Conservation (phyloP, 1,140 invertebrate species). For the Phocides pigmalion region DNA sequence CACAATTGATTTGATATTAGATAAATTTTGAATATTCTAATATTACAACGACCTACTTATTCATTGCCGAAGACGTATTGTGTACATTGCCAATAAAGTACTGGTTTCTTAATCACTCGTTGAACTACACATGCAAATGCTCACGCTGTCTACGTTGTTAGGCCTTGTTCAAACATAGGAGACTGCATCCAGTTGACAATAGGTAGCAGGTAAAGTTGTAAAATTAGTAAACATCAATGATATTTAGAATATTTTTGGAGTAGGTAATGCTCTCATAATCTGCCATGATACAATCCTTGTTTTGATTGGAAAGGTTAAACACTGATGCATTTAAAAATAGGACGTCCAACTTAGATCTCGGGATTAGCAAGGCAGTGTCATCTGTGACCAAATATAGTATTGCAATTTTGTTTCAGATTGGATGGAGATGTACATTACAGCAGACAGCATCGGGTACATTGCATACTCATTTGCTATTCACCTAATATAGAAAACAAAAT, state of each 20-base stretch:
- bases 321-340: too few species aligned
- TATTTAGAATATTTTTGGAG: neutral
- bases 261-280: too few species aligned
- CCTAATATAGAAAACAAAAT: too few species aligned
- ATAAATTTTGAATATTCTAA: conserved; percentile 9
- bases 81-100: conserved; percentile 49
- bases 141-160: neutral
- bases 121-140: conserved; percentile 25
- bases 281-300: too few species aligned
- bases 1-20: neutral
- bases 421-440: too few species aligned
- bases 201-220: neutral
- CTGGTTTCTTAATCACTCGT: conserved; percentile 47
- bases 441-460: too few species aligned
- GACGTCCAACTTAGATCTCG: too few species aligned
- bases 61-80: conserved; percentile 41
- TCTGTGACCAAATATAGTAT: too few species aligned
- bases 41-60: conserved; percentile 37
- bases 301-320: too few species aligned
- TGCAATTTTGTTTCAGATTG: too few species aligned
- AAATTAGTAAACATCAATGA: neutral
- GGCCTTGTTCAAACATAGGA: neutral
- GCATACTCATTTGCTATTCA: too few species aligned
- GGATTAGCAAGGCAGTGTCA: too few species aligned
- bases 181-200: neutral